phyloP scores from a whole-genome alignment of 2,113 vertebrate genomes.

The Zosterops borbonicus region DNA sequence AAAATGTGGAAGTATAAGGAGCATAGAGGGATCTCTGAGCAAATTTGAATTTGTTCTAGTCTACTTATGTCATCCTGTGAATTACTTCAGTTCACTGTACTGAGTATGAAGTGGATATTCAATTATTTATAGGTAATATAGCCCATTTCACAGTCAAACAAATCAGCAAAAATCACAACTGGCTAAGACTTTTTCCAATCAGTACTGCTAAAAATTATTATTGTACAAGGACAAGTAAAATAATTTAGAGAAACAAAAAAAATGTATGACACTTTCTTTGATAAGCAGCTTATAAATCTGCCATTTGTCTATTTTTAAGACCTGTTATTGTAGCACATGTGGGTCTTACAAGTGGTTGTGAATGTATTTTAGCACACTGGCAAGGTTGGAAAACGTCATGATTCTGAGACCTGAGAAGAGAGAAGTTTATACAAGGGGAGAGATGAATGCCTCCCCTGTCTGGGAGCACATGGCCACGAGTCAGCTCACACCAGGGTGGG shows the following conservation, averaged over 20 bases:
- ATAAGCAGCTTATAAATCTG: background rate
- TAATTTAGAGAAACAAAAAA: background rate
- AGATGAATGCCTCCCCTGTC: fast-evolving
- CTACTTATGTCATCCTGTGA: background rate
- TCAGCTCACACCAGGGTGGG: fast-evolving
- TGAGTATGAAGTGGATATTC: background rate
- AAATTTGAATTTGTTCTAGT: background rate
- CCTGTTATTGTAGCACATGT: background rate
- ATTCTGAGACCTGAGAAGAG: background rate
- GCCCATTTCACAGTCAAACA: background rate
- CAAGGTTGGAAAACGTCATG: background rate
- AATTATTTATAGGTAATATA: background rate
- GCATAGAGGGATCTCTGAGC: background rate
- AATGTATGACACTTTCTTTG: background rate
- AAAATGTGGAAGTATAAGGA: background rate
- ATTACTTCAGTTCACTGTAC: background rate
- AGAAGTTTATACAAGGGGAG: background rate
- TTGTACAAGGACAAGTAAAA: background rate
- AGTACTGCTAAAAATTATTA: background rate
- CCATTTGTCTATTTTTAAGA: constrained; percentile 19
- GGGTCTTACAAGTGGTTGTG: background rate
- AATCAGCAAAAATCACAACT: background rate
- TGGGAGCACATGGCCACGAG: fast-evolving
- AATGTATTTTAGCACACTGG: background rate
- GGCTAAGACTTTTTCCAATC: background rate